Base-by-base conservation (phyloP, 2,113 vertebrate genomes). In the Sclerurus mexicanus region DNA sequence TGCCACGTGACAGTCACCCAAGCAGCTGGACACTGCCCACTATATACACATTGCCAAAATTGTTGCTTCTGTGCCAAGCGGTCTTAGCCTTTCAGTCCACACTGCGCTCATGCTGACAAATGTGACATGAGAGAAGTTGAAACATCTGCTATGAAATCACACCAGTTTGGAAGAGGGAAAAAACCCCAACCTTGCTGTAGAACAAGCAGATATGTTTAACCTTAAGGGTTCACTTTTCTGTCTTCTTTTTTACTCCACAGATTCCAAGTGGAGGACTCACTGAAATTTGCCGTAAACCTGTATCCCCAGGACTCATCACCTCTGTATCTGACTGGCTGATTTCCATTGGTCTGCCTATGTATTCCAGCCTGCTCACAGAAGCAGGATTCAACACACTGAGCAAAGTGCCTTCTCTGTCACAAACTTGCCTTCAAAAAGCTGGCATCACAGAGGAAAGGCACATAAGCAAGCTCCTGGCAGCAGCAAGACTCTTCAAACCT, bases 261-360 rank as follows among this genome's bases (percentile, higher is more conserved):
- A 99, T 99, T 97, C 99, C 99, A 30, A 99, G 98, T 8, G 99
- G 99, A 59, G 99, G 99, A 73, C 98, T 99, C 94, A 99, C 98
- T 2, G 99, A 99, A 96, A 99, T 99, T 96, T 99, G 98, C 93
- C 98, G 99, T 66, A 99, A 99, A 96, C 98, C 99, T 30, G 81
- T 98, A 17, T 98, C 99, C 55, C 98, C 98, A 1, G 98, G 98
- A 73, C 98, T 98, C 85, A 93, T 99, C 79, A 97, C 97, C 17
- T 98, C 99, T 1, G 93, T 99, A 85, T 98, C 98, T 2, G 98
- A 99, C 84, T 99, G 99, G 99, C 98, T 99, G 93, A 94, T 98
- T 88, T 99, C 99, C 92, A 99, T 99, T 59, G 99, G 99, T 52
- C 98, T 99, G 79, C 99, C 99, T 90, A 99, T 99, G 99, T 99